Percentiles rank a stretch among this genome's conserved stretches.
Evolutionary conservation across 2,797 vertebrate genomes (phyloP).

Genomic region (Rhyacichthys aspro): DNA sequence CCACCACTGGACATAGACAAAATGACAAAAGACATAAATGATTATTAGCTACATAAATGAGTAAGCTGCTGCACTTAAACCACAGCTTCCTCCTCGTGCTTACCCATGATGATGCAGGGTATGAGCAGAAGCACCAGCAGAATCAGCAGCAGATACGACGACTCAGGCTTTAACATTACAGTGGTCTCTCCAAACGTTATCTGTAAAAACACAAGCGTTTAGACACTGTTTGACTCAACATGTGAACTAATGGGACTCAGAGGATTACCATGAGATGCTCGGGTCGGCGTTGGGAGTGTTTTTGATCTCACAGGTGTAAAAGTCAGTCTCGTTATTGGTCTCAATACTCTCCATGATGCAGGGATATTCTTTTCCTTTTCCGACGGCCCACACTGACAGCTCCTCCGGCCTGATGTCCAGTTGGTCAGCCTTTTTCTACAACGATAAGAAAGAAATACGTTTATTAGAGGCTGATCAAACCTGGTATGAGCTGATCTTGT

Average conservation of each 20-base stretch:
- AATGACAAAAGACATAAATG: background rate
- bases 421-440: slow-evolving; percentile 87
- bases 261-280: slow-evolving; percentile 52
- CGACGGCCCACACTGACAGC: slow-evolving; percentile 75
- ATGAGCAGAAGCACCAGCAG: slow-evolving; percentile 78
- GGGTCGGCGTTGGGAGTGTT: background rate
- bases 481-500: no score
- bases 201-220: slow-evolving; percentile 62
- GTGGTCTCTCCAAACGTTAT: slow-evolving; percentile 79
- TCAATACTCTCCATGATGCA: slow-evolving; percentile 73
- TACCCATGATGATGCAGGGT: slow-evolving; percentile 81
- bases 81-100: slow-evolving; percentile 37
- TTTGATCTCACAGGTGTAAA: slow-evolving; percentile 64
- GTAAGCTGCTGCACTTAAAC: no score
- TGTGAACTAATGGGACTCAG: background rate
- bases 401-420: slow-evolving; percentile 82
- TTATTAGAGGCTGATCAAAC: background rate
- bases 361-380: slow-evolving; percentile 25
- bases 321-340: slow-evolving; percentile 19
- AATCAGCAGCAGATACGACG: slow-evolving; percentile 56
- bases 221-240: background rate
- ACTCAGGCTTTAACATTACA: slow-evolving; percentile 18
- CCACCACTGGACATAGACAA: slow-evolving; percentile 51
- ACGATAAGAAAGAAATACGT: slow-evolving; percentile 7
- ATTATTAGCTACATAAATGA: background rate